A percentile compares a stretch with the other conserved stretches of the same genome.
Conservation (phyloP, 1,140 invertebrate genomes). For the Polypedilum vanderplanki region DNA sequence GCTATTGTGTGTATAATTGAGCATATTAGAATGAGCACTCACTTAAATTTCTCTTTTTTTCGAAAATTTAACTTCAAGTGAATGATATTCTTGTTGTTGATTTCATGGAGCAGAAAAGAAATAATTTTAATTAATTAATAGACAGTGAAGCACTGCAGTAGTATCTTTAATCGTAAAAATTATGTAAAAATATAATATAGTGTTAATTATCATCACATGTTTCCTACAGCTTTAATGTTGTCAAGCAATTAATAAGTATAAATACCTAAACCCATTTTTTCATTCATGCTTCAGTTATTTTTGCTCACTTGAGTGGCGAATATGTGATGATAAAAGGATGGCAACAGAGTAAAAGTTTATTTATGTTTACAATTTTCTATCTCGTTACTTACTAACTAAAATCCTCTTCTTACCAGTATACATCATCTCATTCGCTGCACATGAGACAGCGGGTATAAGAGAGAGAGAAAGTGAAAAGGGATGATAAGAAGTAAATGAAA, state of each 20-base stretch:
- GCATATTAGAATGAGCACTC: background rate
- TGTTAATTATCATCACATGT: slow-evolving; percentile 21
- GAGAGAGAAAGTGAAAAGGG: background rate
- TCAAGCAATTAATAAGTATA: slow-evolving; percentile 21
- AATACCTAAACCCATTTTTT: background rate
- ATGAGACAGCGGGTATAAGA: background rate
- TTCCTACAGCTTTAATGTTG: background rate
- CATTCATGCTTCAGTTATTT: too few relatives aligned
- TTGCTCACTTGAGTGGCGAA: too few relatives aligned
- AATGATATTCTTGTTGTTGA: too few relatives aligned
- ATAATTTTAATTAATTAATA: too few relatives aligned
- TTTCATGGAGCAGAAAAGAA: too few relatives aligned
- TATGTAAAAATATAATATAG: background rate
- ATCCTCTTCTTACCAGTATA: background rate
- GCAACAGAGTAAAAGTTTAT: slow-evolving; percentile 21
- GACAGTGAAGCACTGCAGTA: too few relatives aligned
- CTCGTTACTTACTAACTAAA: slow-evolving; percentile 1
- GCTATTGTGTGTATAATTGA: too few relatives aligned
- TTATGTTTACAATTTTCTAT: slow-evolving; percentile 21
- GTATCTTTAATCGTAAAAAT: too few relatives aligned
- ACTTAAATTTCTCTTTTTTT: background rate
- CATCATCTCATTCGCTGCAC: background rate
- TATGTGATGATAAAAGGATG: background rate
- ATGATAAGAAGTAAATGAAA: slow-evolving; percentile 13
- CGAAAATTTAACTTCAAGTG: too few relatives aligned